Evolutionary conservation across 2,888 invertebrate genomes (phyloP).

Genomic region (Acleris literana): DNA sequence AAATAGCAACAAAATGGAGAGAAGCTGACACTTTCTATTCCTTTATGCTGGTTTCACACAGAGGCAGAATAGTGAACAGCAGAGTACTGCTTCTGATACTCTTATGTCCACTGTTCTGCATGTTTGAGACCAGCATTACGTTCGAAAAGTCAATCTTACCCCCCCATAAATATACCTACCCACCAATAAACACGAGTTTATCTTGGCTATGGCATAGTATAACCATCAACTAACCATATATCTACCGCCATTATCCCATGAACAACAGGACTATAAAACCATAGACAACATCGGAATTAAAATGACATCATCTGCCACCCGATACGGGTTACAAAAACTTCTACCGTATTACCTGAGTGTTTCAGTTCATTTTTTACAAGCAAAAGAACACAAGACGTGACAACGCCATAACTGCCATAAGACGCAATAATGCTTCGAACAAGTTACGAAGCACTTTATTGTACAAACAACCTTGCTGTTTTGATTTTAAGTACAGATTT

Average conservation of each 20-base stretch:
- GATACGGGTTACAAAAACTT: background rate
- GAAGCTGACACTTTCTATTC: no score
- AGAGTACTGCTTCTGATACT: no score
- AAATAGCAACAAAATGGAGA: no score
- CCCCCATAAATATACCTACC: no score
- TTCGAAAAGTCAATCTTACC: no score
- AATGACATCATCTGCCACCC: slow-evolving; percentile 46
- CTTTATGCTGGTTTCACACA: no score
- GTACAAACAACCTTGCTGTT: slow-evolving; percentile 8
- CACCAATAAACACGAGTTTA: no score
- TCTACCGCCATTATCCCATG: slow-evolving; percentile 13
- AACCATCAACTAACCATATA: background rate
- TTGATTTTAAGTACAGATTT: background rate
- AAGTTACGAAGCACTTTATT: slow-evolving; percentile 11
- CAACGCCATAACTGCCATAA: slow-evolving; percentile 20
- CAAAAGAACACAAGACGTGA: slow-evolving; percentile 3
- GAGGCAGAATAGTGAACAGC: no score
- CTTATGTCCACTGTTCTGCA: no score
- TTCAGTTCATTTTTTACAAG: slow-evolving; percentile 4
- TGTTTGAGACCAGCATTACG: no score
- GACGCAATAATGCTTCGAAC: slow-evolving; percentile 33
- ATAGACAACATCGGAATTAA: slow-evolving; percentile 47
- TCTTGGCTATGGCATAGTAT: background rate
- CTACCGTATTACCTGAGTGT: slow-evolving; percentile 1
- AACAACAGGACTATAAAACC: slow-evolving; percentile 32